These are phyloP conservation scores for Cydia fagiglandana DNA, from an alignment of 1,140 invertebrate species.

Conservation along the genomic window DNA sequence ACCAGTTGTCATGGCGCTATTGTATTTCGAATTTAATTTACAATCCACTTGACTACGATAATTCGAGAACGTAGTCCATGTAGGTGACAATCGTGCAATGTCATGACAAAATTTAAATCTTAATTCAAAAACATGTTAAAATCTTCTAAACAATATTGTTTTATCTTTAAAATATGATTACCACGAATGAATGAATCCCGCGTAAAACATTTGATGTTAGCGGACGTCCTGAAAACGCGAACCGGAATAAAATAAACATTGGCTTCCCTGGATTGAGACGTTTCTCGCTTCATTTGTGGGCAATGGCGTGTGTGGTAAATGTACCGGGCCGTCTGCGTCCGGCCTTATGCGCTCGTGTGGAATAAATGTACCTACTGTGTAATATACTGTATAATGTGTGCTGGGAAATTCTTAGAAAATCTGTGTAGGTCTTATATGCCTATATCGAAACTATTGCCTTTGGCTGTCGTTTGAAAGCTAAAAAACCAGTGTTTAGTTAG, in stretches of 20 bases:
- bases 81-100: too few species aligned
- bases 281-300: slow-evolving; percentile 52
- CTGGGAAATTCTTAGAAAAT: not conserved
- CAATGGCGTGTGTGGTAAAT: slow-evolving; percentile 56
- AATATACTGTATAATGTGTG: slow-evolving; percentile 13
- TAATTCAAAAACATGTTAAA: too few species aligned
- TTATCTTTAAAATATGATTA: slow-evolving; percentile 5
- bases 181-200: slow-evolving; percentile 18
- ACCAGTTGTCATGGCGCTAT: too few species aligned
- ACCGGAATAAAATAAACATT: slow-evolving; percentile 44
- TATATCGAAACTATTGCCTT: slow-evolving; percentile 18
- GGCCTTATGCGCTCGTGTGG: slow-evolving; percentile 25
- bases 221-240: slow-evolving; percentile 11
- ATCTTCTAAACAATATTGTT: too few species aligned
- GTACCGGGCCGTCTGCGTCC: slow-evolving; percentile 43
- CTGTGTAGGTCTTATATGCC: slow-evolving; percentile 34
- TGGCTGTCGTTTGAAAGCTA: too few species aligned
- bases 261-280: slow-evolving; percentile 53
- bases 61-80: too few species aligned
- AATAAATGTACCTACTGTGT: slow-evolving; percentile 21
- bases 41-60: too few species aligned
- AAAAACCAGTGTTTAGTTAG: too few species aligned
- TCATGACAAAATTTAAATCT: too few species aligned
- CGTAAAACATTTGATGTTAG: slow-evolving; percentile 38
- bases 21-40: too few species aligned